Conservation (phyloP, 1,140 invertebrate species). For the Saxidomus purpurata region DNA sequence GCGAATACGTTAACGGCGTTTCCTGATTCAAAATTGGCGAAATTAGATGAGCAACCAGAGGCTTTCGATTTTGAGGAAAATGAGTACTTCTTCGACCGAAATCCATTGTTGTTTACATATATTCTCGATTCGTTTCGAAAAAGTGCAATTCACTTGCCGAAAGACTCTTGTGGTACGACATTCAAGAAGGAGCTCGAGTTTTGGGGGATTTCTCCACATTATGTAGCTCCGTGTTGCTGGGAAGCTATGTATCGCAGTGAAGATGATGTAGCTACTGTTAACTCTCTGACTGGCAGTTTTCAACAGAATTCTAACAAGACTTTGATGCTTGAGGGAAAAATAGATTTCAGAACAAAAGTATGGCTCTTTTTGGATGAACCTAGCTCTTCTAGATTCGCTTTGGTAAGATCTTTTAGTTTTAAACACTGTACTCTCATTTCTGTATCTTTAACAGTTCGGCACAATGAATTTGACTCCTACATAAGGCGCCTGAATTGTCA, state of each 20-base stretch:
- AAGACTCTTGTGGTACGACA: slow-evolving; percentile 95
- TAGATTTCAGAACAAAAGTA: neutral
- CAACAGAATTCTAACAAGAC: neutral
- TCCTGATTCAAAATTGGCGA: slow-evolving; percentile 46
- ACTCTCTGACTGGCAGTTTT: neutral
- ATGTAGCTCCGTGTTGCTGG: slow-evolving; percentile 63
- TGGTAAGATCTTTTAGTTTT: slow-evolving; percentile 10
- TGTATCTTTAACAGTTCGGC: neutral
- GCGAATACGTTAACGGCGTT: neutral
- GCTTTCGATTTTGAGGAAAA: neutral
- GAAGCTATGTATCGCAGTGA: slow-evolving; percentile 40
- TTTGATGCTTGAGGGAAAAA: neutral
- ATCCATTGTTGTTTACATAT: slow-evolving; percentile 97
- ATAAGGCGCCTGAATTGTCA: too few species aligned
- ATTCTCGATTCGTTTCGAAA: slow-evolving; percentile 98
- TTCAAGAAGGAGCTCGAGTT: slow-evolving; percentile 62
- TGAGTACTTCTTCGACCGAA: slow-evolving; percentile 94
- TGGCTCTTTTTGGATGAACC: slow-evolving; percentile 45
- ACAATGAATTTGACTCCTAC: too few species aligned
- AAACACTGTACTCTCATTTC: neutral
- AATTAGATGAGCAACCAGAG: neutral
- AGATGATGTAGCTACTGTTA: neutral
- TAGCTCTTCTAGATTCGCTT: neutral
- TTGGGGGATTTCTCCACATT: slow-evolving; percentile 20
- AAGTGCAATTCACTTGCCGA: slow-evolving; percentile 97